Base-by-base conservation (phyloP, 2,888 invertebrate genomes). In the Nymphalis urticae region DNA sequence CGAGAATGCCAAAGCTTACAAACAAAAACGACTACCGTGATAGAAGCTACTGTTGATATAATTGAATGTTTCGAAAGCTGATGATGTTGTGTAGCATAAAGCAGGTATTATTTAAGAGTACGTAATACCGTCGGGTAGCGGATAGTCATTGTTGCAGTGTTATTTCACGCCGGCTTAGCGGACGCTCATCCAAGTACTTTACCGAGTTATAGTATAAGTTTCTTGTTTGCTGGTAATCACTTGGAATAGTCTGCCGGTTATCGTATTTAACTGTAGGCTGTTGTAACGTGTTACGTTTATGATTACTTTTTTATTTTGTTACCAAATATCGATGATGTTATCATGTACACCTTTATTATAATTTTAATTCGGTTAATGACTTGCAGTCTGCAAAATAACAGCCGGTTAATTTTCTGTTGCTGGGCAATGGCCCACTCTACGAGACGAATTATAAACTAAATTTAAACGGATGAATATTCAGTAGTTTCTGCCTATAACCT, bases 161-260 rank as follows among this genome's bases (percentile, higher is more conserved):
- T 87, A 89, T 90, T 91, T 89, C 90, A 90, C 85, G 88, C 85
- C 82, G 80, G 83, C 85, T 90, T 88, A 88, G 79, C 79, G 79
- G 73, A 72, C 76, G 59, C 68, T 67, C 62, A 70, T 66, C 54
- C 61, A 65, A 56, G 27, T 56, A 54, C 48, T 64, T 62, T 58
- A 48, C 47, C 50, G 36, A 53, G 47, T 50, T 54, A 64, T 59
- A 48, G 56, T 72, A 64, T 53, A 64, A 63, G 60, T 66, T 66
- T 71, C 56, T 68, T 66, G 66, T 65, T 65, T 71, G 54, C 60
- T 32, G 24, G 13, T 48, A n/a, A 56, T 51, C 48, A 56, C 48
- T 65, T 65, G 48, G 19, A 42, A 42, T 58, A 19, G 36, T 58
- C 36, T 19, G 42, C 42, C 19, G 42, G 58, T 58, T 58, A 58